These are phyloP conservation scores for Pentalonia nigronervosa DNA, from an alignment of 1,140 invertebrate species.

Conservation along the genomic window DNA sequence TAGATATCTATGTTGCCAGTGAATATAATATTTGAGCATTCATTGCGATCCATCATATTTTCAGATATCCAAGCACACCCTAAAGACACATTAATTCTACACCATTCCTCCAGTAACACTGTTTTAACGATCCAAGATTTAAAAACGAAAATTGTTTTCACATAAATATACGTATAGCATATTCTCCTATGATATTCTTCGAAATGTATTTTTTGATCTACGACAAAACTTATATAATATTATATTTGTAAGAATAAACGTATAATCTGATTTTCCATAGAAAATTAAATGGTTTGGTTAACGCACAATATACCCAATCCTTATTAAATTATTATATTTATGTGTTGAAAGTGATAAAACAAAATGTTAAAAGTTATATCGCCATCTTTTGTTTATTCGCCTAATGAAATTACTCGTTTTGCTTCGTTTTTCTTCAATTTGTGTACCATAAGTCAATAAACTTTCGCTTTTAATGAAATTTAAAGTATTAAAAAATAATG, in stretches of 20 bases:
- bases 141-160: background rate
- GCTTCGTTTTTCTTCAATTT: background rate
- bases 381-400: background rate
- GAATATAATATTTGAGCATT: background rate
- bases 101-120: background rate
- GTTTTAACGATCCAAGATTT: background rate
- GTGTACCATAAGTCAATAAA: background rate
- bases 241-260: background rate
- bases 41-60: slow-evolving; percentile 4
- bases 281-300: background rate
- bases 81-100: background rate
- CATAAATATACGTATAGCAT: background rate
- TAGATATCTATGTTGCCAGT: background rate
- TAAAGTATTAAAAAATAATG: background rate
- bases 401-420: background rate
- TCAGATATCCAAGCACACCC: slow-evolving; percentile 5
- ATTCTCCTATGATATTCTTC: background rate
- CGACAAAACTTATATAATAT: background rate
- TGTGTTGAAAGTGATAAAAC: background rate
- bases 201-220: background rate
- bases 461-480: background rate
- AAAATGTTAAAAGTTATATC: background rate
- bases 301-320: background rate
- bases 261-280: background rate
- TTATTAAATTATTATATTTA: slow-evolving; percentile 19